Percentiles rank a stretch among this genome's conserved stretches.
These are phyloP conservation scores for Apodemia zela DNA, from an alignment of 2,888 invertebrate species.

Conservation along the genomic window DNA sequence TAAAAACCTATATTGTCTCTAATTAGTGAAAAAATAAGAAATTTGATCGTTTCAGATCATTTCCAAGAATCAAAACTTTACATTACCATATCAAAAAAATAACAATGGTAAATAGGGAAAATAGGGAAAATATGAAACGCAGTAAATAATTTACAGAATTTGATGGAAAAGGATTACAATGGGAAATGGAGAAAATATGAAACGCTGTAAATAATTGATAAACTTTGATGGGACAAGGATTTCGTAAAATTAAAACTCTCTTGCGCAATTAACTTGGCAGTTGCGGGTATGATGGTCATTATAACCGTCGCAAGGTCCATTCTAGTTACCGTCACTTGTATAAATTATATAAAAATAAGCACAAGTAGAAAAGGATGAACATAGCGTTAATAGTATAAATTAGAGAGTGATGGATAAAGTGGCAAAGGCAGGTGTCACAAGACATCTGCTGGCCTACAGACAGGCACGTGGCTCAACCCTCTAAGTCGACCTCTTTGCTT, in stretches of 20 bases:
- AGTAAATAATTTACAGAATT: no score
- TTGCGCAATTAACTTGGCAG: slow-evolving; percentile 55
- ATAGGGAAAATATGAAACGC: no score
- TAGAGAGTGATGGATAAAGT: slow-evolving; percentile 64
- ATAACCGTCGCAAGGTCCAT: slow-evolving; percentile 69
- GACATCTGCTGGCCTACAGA: slow-evolving; percentile 69
- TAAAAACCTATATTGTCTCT: no score
- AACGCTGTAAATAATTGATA: no score
- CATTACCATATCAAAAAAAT: no score
- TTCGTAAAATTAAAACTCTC: slow-evolving; percentile 19
- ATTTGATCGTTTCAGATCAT: no score
- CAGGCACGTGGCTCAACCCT: slow-evolving; percentile 76
- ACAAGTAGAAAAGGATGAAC: slow-evolving; percentile 58
- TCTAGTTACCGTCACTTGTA: slow-evolving; percentile 77
- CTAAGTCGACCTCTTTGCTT: slow-evolving; percentile 59
- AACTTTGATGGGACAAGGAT: background rate
- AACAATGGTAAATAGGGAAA: no score
- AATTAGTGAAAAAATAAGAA: no score
- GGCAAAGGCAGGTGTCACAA: slow-evolving; percentile 76
- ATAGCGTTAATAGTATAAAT: slow-evolving; percentile 46
- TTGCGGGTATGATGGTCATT: slow-evolving; percentile 55
- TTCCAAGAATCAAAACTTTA: no score
- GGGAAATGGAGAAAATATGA: no score
- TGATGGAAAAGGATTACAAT: no score
- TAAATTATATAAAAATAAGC: slow-evolving; percentile 79